Conservation (phyloP, 2,888 invertebrate species). For the Troides helena region DNA sequence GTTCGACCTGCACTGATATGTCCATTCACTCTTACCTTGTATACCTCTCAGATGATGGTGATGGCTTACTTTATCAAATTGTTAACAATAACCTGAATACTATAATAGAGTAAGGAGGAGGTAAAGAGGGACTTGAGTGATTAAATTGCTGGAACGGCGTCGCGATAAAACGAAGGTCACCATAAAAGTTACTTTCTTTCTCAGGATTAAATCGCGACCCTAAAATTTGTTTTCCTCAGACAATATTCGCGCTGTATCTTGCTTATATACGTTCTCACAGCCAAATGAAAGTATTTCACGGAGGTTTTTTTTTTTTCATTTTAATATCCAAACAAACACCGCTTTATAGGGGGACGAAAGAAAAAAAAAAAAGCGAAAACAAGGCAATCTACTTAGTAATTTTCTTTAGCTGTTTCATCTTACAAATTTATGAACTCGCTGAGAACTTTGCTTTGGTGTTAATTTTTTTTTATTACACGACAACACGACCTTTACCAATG, state of each 20-base stretch:
- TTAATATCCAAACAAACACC: constrained; percentile 53
- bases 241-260: constrained; percentile 28
- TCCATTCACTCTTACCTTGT: no score
- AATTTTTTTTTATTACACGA: neutral
- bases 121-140: constrained; percentile 14
- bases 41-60: no score
- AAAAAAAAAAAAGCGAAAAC: constrained; percentile 43
- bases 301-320: constrained; percentile 39
- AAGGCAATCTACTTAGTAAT: constrained; percentile 37
- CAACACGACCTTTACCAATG: neutral
- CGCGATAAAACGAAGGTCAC: constrained; percentile 42
- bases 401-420: constrained; percentile 26
- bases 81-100: constrained; percentile 11
- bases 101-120: constrained; percentile 9
- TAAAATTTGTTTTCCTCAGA: constrained; percentile 35
- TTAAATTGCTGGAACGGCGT: constrained; percentile 40
- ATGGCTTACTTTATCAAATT: neutral
- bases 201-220: constrained; percentile 46
- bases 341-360: constrained; percentile 40
- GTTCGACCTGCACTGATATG: no score
- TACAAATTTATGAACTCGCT: constrained; percentile 27
- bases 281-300: constrained; percentile 42
- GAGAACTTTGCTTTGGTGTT: constrained; percentile 14
- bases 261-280: constrained; percentile 46
- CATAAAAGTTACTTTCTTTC: constrained; percentile 32